phyloP scores from a whole-genome alignment of 92 coral and sea anemone genomes.

The Isaurus tuberculatus region DNA sequence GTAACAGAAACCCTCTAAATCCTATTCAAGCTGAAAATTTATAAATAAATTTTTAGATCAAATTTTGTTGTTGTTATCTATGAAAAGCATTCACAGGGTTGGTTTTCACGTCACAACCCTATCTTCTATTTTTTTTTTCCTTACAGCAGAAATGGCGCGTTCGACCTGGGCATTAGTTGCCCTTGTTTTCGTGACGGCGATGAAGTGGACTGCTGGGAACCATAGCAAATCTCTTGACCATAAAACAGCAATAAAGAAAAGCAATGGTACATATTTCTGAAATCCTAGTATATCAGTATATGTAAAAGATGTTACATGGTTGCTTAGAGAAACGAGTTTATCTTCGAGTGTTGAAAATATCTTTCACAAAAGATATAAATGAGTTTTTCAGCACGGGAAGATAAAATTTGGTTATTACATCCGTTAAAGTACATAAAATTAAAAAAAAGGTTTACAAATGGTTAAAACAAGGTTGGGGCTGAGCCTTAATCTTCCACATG shows the following conservation, averaged over 20 bases:
- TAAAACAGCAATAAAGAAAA: not conserved
- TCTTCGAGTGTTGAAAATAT: too few species aligned
- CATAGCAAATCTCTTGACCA: not conserved
- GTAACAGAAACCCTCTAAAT: too few species aligned
- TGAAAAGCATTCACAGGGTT: not conserved
- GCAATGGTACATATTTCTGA: slow-evolving; percentile 6
- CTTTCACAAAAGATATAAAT: too few species aligned
- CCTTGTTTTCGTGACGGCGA: slow-evolving; percentile 18
- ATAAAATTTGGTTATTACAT: too few species aligned
- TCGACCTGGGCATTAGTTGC: slow-evolving; percentile 8
- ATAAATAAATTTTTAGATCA: not conserved
- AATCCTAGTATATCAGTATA: not conserved
- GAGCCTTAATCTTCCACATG: too few species aligned
- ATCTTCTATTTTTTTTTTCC: not conserved
- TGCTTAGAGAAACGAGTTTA: too few species aligned
- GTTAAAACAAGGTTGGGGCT: too few species aligned
- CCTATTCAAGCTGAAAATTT: too few species aligned
- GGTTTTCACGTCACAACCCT: not conserved
- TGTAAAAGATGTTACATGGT: too few species aligned
- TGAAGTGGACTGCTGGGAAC: not conserved
- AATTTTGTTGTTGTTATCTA: not conserved
- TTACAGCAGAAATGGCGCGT: slow-evolving; percentile 12
- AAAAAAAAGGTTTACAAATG: too few species aligned
- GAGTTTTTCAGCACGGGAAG: too few species aligned
- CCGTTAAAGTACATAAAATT: too few species aligned